phyloP scores from a whole-genome alignment of 2,888 invertebrate species.

The Stegana nigrithorax region DNA sequence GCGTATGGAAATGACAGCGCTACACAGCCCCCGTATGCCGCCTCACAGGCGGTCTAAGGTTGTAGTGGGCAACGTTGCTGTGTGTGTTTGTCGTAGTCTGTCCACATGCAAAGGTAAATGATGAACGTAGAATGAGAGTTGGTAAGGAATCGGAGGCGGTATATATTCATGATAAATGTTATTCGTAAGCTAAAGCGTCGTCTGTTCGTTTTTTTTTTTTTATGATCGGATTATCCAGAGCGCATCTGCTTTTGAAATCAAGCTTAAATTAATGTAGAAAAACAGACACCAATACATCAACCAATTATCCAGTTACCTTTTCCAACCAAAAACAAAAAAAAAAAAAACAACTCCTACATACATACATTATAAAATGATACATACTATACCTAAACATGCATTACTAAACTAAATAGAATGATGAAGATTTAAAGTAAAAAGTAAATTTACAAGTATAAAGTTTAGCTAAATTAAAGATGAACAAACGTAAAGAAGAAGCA shows the following conservation, averaged over 20 bases:
- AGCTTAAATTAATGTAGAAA: too few relatives aligned
- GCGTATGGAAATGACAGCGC: conserved; percentile 68
- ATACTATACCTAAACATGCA: conserved; percentile 37
- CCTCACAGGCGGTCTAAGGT: conserved; percentile 68
- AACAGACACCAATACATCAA: conserved; percentile 40
- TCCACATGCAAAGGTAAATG: conserved; percentile 44
- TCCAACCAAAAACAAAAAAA: conserved; percentile 33
- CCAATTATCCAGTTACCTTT: neutral
- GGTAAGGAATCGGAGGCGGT: neutral
- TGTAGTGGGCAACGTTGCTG: too few relatives aligned
- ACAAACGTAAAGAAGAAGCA: conserved; percentile 34
- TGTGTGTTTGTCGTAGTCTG: conserved; percentile 35
- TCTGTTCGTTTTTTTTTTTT: conserved; percentile 60
- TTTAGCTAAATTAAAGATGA: conserved; percentile 48
- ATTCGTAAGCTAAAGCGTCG: conserved; percentile 67
- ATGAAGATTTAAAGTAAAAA: conserved; percentile 40
- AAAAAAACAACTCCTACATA: conserved; percentile 40
- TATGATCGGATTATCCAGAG: conserved; percentile 21
- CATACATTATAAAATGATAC: conserved; percentile 27
- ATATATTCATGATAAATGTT: conserved; percentile 17
- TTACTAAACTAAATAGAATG: conserved; percentile 41
- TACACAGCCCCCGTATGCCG: conserved; percentile 68
- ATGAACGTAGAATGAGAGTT: conserved; percentile 35
- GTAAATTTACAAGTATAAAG: conserved; percentile 51
- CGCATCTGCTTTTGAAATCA: conserved; percentile 65